These are phyloP conservation scores for Octodonta nipae DNA, from an alignment of 2,888 invertebrate genomes.

Conservation along the genomic window DNA sequence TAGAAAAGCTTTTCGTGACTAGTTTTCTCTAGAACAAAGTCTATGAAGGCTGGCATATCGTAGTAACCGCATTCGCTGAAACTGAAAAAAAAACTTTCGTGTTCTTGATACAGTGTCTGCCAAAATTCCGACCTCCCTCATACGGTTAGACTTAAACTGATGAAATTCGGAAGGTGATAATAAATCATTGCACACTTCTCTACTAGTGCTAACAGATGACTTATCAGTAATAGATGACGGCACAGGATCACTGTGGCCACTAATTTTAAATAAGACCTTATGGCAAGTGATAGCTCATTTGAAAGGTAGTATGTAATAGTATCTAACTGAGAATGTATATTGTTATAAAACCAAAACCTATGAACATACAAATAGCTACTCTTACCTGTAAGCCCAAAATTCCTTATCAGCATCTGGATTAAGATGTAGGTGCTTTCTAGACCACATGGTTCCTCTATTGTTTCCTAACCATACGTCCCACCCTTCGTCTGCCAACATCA, in stretches of 20 bases:
- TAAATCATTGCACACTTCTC: too few relatives aligned
- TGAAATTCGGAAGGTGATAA: too few relatives aligned
- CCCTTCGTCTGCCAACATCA: conserved; percentile 49
- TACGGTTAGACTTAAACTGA: too few relatives aligned
- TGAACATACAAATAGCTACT: conserved; percentile 2
- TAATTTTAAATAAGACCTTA: too few relatives aligned
- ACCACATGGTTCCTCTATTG: conserved; percentile 59
- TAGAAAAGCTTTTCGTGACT: conserved; percentile 47
- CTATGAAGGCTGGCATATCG: conserved; percentile 69
- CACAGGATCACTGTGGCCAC: too few relatives aligned
- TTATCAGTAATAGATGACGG: too few relatives aligned
- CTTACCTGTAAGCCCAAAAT: conserved; percentile 47
- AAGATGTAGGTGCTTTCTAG: conserved; percentile 41
- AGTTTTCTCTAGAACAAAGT: conserved; percentile 48
- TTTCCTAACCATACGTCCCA: conserved; percentile 76
- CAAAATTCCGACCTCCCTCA: too few relatives aligned
- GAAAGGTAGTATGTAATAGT: too few relatives aligned
- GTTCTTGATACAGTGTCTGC: too few relatives aligned
- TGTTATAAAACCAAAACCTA: background rate
- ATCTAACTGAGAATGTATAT: background rate
- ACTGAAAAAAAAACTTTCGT: too few relatives aligned
- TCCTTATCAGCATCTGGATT: conserved; percentile 32
- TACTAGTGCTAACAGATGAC: too few relatives aligned
- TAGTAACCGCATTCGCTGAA: conserved; percentile 68
- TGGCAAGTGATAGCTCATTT: too few relatives aligned